Percentiles rank a stretch among this genome's conserved stretches.
phyloP scores from a whole-genome alignment of 2,888 invertebrate genomes.

The Pherbina coryleti region DNA sequence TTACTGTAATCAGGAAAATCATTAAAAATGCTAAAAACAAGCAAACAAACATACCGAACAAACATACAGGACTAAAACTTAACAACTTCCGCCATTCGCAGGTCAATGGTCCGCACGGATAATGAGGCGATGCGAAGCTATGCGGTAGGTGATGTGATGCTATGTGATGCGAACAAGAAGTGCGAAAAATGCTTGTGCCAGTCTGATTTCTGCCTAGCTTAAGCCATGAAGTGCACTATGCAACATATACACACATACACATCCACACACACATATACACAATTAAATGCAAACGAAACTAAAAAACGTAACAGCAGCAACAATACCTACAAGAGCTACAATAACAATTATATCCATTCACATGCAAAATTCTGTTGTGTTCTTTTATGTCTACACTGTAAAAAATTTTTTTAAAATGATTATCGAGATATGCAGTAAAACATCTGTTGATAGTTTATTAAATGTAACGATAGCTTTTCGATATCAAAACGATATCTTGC shows the following conservation, averaged over 20 bases:
- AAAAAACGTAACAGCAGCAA: not conserved
- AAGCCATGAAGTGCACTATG: not conserved
- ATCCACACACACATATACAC: not conserved
- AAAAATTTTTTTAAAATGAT: not conserved
- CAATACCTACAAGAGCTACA: not conserved
- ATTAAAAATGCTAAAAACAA: constrained; percentile 31
- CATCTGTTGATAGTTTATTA: no score
- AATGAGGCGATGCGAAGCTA: not conserved
- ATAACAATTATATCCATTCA: not conserved
- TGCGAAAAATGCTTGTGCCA: not conserved
- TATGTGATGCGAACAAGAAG: not conserved
- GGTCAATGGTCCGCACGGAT: constrained; percentile 11
- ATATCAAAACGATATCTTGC: no score
- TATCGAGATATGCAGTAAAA: not conserved
- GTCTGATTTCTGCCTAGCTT: not conserved
- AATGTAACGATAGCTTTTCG: no score
- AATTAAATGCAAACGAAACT: not conserved
- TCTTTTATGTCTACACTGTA: not conserved
- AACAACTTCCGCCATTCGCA: constrained; percentile 17
- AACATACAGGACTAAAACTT: constrained; percentile 5
- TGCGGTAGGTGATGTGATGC: not conserved
- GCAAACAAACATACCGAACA: not conserved
- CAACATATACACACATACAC: not conserved
- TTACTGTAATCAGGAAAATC: constrained; percentile 28
- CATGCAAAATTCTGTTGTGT: not conserved